Conservation (phyloP, 2,113 vertebrate genomes). For the Anoplopoma fimbria region DNA sequence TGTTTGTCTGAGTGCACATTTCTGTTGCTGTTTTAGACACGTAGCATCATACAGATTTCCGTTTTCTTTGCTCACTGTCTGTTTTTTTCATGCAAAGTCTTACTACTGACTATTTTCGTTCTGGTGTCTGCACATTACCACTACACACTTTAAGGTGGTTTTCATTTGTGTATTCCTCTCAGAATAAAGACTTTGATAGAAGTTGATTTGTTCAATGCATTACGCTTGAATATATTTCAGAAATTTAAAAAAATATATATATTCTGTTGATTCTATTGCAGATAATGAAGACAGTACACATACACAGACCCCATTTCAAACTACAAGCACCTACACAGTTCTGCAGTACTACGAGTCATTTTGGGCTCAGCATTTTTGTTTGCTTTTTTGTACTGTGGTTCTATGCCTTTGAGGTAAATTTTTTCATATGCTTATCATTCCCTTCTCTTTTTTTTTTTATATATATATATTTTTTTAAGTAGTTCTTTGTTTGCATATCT, state of each 20-base stretch:
- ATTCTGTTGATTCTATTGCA: background rate
- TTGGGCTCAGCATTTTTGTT: background rate
- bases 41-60: background rate
- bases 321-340: background rate
- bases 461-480: too few species aligned
- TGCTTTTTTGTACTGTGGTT: background rate
- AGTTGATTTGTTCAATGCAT: background rate
- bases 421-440: background rate
- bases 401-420: background rate
- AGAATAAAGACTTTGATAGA: background rate
- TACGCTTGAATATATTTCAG: background rate
- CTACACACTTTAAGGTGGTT: too few species aligned
- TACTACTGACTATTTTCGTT: background rate
- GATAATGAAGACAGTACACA: background rate
- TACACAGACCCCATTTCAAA: background rate
- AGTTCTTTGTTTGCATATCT: background rate
- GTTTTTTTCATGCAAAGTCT: conserved; percentile 3
- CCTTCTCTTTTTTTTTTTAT: too few species aligned
- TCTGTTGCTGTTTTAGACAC: conserved; percentile 37
- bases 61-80: background rate
- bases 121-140: background rate
- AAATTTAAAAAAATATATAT: too few species aligned
- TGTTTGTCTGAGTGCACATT: conserved; percentile 15
- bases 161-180: background rate
- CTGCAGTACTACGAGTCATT: background rate